Evolutionary conservation across 2,797 vertebrate species (phyloP), one percentile per base, ranked within the genome.

Genomic region (Kryptopterus vitreolus): DNA sequence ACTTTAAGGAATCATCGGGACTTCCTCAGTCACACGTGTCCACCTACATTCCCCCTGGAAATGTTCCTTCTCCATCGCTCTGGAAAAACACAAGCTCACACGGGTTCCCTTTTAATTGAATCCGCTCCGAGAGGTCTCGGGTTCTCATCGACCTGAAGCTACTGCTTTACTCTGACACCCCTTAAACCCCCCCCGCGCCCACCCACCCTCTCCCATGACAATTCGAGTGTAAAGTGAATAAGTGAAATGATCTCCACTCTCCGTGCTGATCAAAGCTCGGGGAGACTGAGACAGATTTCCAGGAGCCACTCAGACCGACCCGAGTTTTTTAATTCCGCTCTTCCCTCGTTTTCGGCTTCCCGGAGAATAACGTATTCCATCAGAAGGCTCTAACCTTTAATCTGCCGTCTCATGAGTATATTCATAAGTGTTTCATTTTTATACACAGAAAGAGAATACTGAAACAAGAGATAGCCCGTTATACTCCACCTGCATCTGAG

Each of bases 1-100:
- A 84, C 86, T 83, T 80, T 55, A 58, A 83, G 87, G 87, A 86
- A 82, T 82, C 76, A 81, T 78, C 71, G 10, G 38, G 68, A 77
- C 59, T 81, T 55, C n/a, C n/a, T n/a, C 53, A 48, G 68, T 87
- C 79, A 66, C 50, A 50, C 22, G 65, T 4, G 31, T 57, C 24
- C 48, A 79, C 46, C 52, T 50, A 79, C 61, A 79, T 53, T n/a
- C 16, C 26, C 20, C 65, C 68, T 29, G 5, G 66, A 48, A 69
- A 48, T 50, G 15, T 22, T 29, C 66, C 15, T 22, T 63, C 38
- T 68, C 65, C 24, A 2, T 15, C 26, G 52, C 48, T 53, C 68
- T n/a, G n/a, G n/a, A n/a, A 31, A 52, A 71, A 71, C 68, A 53
- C 68, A 70, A 29, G 68, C 31, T 70, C 68, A 31, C 46, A 52